Evolutionary conservation across 2,113 vertebrate species (phyloP).

Genomic region (Sinocyclocheilus anophthalmus): DNA sequence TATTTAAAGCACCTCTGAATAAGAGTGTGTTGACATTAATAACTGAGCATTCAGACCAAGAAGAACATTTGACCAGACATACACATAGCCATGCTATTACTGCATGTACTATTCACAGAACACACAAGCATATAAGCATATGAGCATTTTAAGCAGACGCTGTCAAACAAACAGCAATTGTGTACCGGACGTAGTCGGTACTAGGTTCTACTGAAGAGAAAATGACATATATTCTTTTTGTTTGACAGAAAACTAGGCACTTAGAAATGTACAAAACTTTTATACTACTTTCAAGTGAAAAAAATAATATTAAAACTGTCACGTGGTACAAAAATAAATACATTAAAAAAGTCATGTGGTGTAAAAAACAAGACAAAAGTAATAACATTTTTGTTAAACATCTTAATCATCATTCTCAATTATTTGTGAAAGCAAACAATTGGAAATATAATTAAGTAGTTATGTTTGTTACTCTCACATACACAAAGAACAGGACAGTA

Average conservation of each 20-base stretch:
- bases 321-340: neutral
- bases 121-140: neutral
- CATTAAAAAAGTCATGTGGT: neutral
- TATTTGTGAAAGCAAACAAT: neutral
- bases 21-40: neutral
- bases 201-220: neutral
- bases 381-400: neutral
- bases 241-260: neutral
- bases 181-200: neutral
- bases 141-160: neutral
- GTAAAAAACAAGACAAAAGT: neutral
- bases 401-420: too few relatives aligned
- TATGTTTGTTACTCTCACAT: too few relatives aligned
- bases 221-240: too few relatives aligned
- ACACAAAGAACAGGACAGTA: too few relatives aligned
- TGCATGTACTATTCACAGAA: neutral
- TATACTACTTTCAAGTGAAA: too few relatives aligned
- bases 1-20: neutral
- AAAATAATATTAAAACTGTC: too few relatives aligned
- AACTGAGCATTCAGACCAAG: neutral
- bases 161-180: neutral
- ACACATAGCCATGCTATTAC: neutral
- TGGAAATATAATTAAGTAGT: neutral
- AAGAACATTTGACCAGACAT: neutral
- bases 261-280: too few relatives aligned